Percentiles rank a stretch among this genome's conserved stretches.
These are phyloP conservation scores for Rattus norvegicus DNA, from an alignment of 2,113 vertebrate species.

Conservation along the genomic window DNA sequence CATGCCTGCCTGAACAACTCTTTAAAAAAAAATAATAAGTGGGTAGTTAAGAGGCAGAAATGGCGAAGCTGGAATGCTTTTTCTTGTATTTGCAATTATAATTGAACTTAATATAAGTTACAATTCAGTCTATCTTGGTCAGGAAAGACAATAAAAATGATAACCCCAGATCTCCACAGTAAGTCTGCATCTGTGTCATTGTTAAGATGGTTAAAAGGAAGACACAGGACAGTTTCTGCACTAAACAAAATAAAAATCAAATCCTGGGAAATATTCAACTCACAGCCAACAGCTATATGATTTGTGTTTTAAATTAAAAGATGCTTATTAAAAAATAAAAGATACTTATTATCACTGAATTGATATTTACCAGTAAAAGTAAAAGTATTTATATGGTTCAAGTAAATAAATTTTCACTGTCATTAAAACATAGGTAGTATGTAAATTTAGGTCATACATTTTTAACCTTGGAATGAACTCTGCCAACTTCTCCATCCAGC, in stretches of 20 bases:
- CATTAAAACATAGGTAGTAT: background rate
- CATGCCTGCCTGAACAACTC: background rate
- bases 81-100: background rate
- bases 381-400: background rate
- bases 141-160: background rate
- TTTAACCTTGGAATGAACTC: background rate
- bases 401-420: background rate
- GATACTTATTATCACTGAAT: background rate
- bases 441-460: background rate
- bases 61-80: background rate
- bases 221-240: background rate
- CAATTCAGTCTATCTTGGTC: background rate
- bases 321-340: no score
- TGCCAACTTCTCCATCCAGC: background rate
- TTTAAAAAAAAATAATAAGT: background rate
- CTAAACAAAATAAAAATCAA: slow-evolving; percentile 29
- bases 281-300: background rate
- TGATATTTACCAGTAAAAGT: slow-evolving; percentile 27
- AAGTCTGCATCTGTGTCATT: background rate
- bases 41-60: background rate
- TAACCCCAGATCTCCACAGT: background rate
- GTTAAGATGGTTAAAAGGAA: background rate
- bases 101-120: background rate
- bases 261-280: background rate
- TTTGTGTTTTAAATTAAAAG: background rate